phyloP scores from a whole-genome alignment of 2,113 vertebrate genomes.

The Macroglossus sobrinus region DNA sequence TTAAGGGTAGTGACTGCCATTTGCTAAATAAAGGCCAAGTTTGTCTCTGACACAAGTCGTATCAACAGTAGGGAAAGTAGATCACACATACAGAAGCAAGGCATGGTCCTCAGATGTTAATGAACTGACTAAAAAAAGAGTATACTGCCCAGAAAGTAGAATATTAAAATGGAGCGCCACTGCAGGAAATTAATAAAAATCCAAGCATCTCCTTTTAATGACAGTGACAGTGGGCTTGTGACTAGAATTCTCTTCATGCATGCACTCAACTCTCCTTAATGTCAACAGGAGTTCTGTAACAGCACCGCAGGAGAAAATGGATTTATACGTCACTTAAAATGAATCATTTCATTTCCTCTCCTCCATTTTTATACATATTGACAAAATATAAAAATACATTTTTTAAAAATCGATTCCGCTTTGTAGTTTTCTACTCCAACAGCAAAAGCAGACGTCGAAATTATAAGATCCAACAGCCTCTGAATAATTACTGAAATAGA shows the following conservation, averaged over 20 bases:
- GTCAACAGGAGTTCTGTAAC: not conserved
- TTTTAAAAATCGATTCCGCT: constrained; percentile 36
- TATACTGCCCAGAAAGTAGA: constrained; percentile 15
- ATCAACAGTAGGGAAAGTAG: not conserved
- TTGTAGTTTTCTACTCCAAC: not conserved
- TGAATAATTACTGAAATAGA: constrained; percentile 27
- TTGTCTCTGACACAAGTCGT: not conserved
- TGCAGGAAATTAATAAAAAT: constrained; percentile 11
- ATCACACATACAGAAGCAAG: not conserved
- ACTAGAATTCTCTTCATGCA: not conserved
- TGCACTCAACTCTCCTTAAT: not conserved
- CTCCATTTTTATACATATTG: constrained; percentile 26
- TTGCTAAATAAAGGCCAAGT: not conserved
- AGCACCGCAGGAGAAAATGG: not conserved
- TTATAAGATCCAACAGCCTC: not conserved
- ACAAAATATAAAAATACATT: constrained; percentile 59
- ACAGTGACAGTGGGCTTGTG: not conserved
- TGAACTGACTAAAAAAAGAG: not conserved
- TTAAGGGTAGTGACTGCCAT: not conserved
- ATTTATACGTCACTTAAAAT: constrained; percentile 35
- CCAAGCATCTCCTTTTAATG: not conserved
- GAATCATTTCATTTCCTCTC: constrained; percentile 46
- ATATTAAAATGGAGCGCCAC: not conserved
- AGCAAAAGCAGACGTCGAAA: not conserved
- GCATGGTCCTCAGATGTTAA: not conserved